phyloP scores from a whole-genome alignment of 92 coral and sea anemone genomes.

The Scolanthus callimorphus region DNA sequence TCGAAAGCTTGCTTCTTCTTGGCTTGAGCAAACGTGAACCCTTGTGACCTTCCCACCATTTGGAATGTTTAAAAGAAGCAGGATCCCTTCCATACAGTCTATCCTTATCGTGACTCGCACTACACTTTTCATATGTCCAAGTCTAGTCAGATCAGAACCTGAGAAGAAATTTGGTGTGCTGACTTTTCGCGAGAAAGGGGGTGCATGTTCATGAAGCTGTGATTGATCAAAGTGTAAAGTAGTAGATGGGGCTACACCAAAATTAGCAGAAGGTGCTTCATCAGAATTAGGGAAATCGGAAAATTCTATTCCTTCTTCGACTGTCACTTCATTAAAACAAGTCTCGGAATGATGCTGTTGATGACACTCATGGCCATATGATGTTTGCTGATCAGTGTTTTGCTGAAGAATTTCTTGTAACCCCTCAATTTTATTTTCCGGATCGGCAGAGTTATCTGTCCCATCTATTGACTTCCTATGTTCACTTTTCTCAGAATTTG shows the following conservation, averaged over 20 bases:
- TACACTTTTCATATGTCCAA: constrained; percentile 66
- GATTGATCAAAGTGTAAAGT: constrained; percentile 24
- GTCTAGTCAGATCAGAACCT: constrained; percentile 25
- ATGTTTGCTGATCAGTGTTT: not conserved
- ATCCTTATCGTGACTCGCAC: constrained; percentile 42
- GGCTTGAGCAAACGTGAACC: constrained; percentile 65
- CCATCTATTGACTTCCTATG: not conserved
- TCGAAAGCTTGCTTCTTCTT: constrained; percentile 69
- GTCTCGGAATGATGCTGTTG: constrained; percentile 5
- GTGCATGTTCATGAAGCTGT: constrained; percentile 73
- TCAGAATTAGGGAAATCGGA: not conserved
- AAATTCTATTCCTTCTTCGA: constrained; percentile 22
- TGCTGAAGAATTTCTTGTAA: not conserved
- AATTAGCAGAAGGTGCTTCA: constrained; percentile 5
- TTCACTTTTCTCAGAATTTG: not conserved
- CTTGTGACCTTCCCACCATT: constrained; percentile 88
- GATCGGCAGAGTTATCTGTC: not conserved
- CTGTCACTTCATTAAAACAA: constrained; percentile 21
- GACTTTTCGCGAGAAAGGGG: constrained; percentile 53
- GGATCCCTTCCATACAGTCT: constrained; percentile 66
- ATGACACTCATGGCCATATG: too few species aligned
- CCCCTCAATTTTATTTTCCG: not conserved
- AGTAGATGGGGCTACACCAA: constrained; percentile 24
- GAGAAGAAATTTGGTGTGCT: constrained; percentile 74
- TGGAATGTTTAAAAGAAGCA: constrained; percentile 70